A percentile compares a stretch with the other conserved stretches of the same genome.
Conservation (phyloP, 2,888 invertebrate genomes). For the Pachymerium ferrugineum region DNA sequence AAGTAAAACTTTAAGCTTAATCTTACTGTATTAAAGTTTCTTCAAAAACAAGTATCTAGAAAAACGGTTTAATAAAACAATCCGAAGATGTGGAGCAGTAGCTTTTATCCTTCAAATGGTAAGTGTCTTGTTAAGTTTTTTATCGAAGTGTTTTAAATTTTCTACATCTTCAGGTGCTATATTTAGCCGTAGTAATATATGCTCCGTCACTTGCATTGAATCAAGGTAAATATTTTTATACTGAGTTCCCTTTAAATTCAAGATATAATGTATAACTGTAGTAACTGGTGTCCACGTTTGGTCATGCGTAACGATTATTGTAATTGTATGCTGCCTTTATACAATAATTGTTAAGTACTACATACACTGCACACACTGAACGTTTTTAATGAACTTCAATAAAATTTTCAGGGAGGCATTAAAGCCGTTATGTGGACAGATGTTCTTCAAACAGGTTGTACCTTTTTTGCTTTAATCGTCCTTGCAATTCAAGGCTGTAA, state of each 20-base stretch:
- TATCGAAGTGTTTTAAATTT: too few relatives aligned
- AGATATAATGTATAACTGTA: neutral
- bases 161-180: neutral
- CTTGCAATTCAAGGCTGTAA: constrained; percentile 43
- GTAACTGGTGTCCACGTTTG: neutral
- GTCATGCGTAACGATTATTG: neutral
- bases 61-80: constrained; percentile 21
- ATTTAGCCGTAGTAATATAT: constrained; percentile 1
- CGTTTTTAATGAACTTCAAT: neutral
- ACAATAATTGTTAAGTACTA: too few relatives aligned
- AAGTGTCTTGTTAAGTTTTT: neutral
- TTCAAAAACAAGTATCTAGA: constrained; percentile 32
- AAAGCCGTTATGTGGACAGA: constrained; percentile 49
- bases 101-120: constrained; percentile 28
- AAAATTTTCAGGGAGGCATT: constrained; percentile 45
- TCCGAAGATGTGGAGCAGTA: neutral
- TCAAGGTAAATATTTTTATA: neutral
- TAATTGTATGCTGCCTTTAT: neutral
- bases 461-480: constrained; percentile 45
- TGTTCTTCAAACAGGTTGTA: constrained; percentile 45
- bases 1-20: neutral
- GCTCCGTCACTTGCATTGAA: constrained; percentile 12
- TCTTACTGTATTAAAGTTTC: neutral
- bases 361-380: neutral
- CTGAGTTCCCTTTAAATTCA: neutral